A percentile compares a stretch with the other conserved stretches of the same genome.
These are phyloP conservation scores for Camarhynchus parvulus DNA, from an alignment of 2,113 vertebrate species.

Conservation along the genomic window DNA sequence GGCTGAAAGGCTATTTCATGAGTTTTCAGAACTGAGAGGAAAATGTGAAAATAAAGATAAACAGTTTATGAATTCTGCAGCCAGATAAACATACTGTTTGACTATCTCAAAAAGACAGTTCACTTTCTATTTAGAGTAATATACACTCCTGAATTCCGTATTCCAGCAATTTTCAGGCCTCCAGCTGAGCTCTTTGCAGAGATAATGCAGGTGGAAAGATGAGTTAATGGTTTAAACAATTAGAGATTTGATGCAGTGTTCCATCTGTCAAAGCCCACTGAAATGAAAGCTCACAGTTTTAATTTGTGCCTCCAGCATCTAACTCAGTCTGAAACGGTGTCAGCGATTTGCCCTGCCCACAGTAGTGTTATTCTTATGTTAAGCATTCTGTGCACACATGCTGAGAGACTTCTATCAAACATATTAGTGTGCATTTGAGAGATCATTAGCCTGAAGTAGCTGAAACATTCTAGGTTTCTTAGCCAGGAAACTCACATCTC, in stretches of 20 bases:
- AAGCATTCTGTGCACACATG: slow-evolving; percentile 79
- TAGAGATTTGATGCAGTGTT: slow-evolving; percentile 72
- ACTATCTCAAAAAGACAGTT: background rate
- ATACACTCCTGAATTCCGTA: background rate
- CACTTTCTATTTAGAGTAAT: background rate
- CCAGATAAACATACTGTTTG: background rate
- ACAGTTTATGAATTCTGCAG: slow-evolving; percentile 52
- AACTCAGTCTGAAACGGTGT: slow-evolving; percentile 72
- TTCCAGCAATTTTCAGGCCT: slow-evolving; percentile 33
- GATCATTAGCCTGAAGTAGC: slow-evolving; percentile 83
- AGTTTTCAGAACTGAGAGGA: background rate
- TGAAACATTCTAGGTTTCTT: slow-evolving; percentile 67
- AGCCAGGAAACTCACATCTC: slow-evolving; percentile 33
- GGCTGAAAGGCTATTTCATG: slow-evolving; percentile 17
- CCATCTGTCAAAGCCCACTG: slow-evolving; percentile 75
- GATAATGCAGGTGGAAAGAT: slow-evolving; percentile 72
- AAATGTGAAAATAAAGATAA: slow-evolving; percentile 17
- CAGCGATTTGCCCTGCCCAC: slow-evolving; percentile 67
- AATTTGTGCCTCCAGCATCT: slow-evolving; percentile 73
- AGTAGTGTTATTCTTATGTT: slow-evolving; percentile 82
- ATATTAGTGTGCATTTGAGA: slow-evolving; percentile 75
- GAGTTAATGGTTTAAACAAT: slow-evolving; percentile 83
- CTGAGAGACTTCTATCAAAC: slow-evolving; percentile 76
- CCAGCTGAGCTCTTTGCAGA: slow-evolving; percentile 55
- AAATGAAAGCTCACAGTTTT: slow-evolving; percentile 76